Base-by-base conservation (phyloP, 2,888 invertebrate genomes). In the Epistrophe eligans region DNA sequence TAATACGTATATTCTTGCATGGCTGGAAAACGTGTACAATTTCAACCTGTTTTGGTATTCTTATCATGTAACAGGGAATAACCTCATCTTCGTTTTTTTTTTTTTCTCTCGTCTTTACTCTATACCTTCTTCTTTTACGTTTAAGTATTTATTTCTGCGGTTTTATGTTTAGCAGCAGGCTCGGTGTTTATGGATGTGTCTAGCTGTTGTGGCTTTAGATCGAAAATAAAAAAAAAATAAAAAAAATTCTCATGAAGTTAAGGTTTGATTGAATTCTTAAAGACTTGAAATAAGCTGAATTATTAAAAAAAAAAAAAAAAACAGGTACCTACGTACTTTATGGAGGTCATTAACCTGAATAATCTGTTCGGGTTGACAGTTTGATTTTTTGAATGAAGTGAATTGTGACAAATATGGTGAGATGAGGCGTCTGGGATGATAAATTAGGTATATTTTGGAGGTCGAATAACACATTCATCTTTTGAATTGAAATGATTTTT, bases 11-110 rank as follows among this genome's bases (percentile, higher is more conserved):
- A 72, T 52, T 57, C 82, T 71, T 67, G 74, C 70, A 74, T 81
- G 58, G 79, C 71, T 64, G 77, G 57, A 77, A 73, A 74, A 81
- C 81, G 73, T 81, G 82, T 85, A 77, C 79, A 83, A 79, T 77
- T 87, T 83, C 87, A 87, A 87, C 87, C 87, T 87, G 87, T 87
- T 87, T 79, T 87, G 74, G 74, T 79, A 87, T 87, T 87, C 83
- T 60, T 79, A 83, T 87, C 87, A 76, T 87, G 87, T 79, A 87
- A 83, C 82, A 83, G 79, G 66, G 87, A 71, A 87, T 76, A 87
- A 76, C 87, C 79, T 87, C 71, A 79, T 82, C 77, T 70, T 19
- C 43, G 43, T 43, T 72, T 43, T 66, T 62, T 67, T 76, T 40
- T 17, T 52, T 58, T 70, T 52, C 9, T 40, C 43, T 43, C 24